These are phyloP conservation scores for Rhagoletis zephyria DNA, from an alignment of 1,140 invertebrate genomes.

Conservation along the genomic window DNA sequence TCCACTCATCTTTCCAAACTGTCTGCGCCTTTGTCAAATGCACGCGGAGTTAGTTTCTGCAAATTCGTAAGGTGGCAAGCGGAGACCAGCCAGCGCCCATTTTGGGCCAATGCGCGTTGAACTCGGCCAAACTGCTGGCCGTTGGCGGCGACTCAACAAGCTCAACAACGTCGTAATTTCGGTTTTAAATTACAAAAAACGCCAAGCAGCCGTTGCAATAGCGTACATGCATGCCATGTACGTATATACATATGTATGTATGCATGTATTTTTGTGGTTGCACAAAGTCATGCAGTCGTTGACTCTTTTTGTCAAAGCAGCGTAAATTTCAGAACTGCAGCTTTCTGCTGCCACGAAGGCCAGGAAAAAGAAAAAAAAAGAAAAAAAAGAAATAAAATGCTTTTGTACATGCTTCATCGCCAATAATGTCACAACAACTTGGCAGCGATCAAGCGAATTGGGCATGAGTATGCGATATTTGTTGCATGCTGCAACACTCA, in stretches of 20 bases:
- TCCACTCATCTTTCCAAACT: not conserved
- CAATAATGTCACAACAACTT: slow-evolving; percentile 16
- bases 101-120: not conserved
- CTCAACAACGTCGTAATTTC: not conserved
- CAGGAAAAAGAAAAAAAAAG: not conserved
- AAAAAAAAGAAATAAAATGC: not conserved
- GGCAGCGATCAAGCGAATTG: not conserved
- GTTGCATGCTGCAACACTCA: not conserved
- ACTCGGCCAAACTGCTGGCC: not conserved
- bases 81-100: not conserved
- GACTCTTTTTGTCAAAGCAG: not conserved
- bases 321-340: not conserved
- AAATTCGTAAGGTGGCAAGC: not conserved
- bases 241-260: not conserved
- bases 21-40: not conserved
- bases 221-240: not conserved
- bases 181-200: slow-evolving; percentile 23
- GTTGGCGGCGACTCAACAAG: not conserved
- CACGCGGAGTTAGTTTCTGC: not conserved
- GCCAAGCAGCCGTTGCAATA: not conserved
- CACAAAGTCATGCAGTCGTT: not conserved
- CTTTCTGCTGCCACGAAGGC: not conserved
- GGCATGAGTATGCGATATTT: not conserved
- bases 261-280: not conserved
- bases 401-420: not conserved